Evolutionary conservation across 30 jellyfish, hydroid and myxozoan species (phyloP), one percentile per base, ranked within the genome.

Genomic region (Pelagia noctiluca): DNA sequence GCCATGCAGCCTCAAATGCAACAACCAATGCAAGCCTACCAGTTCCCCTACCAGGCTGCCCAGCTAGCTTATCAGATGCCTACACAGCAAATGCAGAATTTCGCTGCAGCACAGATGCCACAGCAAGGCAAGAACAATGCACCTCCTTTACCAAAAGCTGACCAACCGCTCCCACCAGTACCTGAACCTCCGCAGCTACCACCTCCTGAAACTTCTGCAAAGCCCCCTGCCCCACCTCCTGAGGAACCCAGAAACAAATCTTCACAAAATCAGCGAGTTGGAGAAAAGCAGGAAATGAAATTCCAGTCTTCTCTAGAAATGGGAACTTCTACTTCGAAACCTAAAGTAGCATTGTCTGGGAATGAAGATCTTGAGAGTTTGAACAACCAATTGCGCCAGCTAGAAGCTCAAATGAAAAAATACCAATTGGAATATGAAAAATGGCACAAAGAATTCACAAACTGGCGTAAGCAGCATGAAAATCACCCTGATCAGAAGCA

Each of bases 401-500:
- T 92, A 29, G 98, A 92, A 74, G 81, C 22, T n/a, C 95, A 92
- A 86, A 92, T 92, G 85, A 85, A 85, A 49, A 85, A 78, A 26
- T 92, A 92, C 63, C 96, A 92, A 62, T 42, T 92, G 24, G 98
- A 92, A 21, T 92, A 92, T 53, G 91, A 92, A 22, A 86, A 92
- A 75, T 92, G 98, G 98, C 91, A 86, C 54, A 87, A 78, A 23
- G 98, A 92, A 33, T 92, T 92, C 60, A 7, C 91, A 16, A 53
- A 80, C 35, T 92, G 98, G 98, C 93, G 80, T 62, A 92, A 85
- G 63, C 95, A 92, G 37, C 98, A 92, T 70, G 95, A 92, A 63
- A 92, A 81, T 57, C 98, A 92, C 34, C 98, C 98, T 18, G 96
- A 92, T 70, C 96, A 92, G 69, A 92, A 74, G 36, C 94, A 92